Evolutionary conservation across 2,113 vertebrate genomes (phyloP), one percentile per base, ranked within the genome.

Genomic region (Ia io): DNA sequence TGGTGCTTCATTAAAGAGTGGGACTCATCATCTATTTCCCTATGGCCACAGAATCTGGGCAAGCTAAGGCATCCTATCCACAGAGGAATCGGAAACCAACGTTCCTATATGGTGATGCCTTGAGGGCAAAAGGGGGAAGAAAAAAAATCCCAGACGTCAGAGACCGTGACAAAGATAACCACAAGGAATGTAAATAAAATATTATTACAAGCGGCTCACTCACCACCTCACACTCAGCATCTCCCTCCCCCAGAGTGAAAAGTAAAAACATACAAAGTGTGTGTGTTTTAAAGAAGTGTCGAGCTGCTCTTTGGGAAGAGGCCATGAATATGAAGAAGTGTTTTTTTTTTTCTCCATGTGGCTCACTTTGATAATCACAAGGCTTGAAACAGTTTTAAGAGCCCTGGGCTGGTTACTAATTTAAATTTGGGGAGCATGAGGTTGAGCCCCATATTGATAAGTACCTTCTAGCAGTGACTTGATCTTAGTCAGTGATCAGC

Each of bases 101-200:
- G 0, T n/a, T 59, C 32, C 83, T 93, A 32, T 80, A 80, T 1
- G 20, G 74, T 86, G 37, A 10, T 37, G 32, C 59, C 71, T 74
- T 28, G 20, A 80, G 63, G 70, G 78, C 17, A 49, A 44, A 69
- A 82, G 9, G n/a, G n/a, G 22, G 37, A 44, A 30, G 53, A 3
- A 28, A 32, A 32, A 17, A 53, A 78, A 69, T 49, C 25, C 51
- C 74, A 83, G 71, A 40, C 17, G 11, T 56, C 69, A 95, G 73
- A 82, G 61, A 92, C 67, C 6, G 0, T 92, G 85, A 95, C 71
- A 94, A 91, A 95, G 70, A 92, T 14, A 91, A 95, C 95, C 95
- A 69, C 92, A 85, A 92, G 42, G 63, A 95, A 94, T 51, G 79
- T 80, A 90, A 96, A 92, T 94, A 90, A 93, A 93, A 82, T 90